Evolutionary conservation across 1,140 invertebrate genomes (phyloP).

Genomic region (Gyrodactylus salaris): DNA sequence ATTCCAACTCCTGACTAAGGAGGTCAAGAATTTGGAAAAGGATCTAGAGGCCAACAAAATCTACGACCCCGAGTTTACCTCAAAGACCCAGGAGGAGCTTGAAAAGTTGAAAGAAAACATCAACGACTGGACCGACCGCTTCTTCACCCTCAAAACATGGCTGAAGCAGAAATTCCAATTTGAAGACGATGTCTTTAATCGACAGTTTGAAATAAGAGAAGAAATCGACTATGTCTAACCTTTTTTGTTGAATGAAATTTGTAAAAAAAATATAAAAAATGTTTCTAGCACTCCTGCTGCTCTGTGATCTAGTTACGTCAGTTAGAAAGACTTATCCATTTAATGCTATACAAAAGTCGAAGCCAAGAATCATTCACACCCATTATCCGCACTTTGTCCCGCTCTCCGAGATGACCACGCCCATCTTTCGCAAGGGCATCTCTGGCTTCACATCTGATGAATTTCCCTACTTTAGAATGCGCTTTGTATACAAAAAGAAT

Average conservation of each 20-base stretch:
- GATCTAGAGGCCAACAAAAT: not conserved
- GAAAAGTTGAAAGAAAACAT: slow-evolving; percentile 9
- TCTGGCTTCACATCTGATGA: too few species aligned
- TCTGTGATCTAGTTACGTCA: not conserved
- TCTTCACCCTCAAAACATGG: slow-evolving; percentile 1
- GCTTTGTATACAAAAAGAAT: too few species aligned
- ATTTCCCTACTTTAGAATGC: too few species aligned
- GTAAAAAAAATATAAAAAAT: not conserved
- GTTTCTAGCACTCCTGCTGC: not conserved
- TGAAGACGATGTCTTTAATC: not conserved
- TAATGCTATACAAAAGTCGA: not conserved
- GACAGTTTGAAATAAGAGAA: slow-evolving; percentile 4
- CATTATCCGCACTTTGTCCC: not conserved
- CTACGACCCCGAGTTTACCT: not conserved
- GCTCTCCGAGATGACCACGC: not conserved
- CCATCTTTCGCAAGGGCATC: not conserved
- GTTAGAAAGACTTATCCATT: not conserved
- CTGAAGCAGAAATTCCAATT: not conserved
- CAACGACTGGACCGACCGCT: not conserved
- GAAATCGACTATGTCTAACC: slow-evolving; percentile 3
- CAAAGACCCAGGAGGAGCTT: slow-evolving; percentile 8
- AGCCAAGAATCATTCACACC: not conserved
- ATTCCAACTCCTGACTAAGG: not conserved
- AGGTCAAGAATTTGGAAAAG: not conserved
- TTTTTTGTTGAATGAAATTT: not conserved